Evolutionary conservation across 2,113 vertebrate genomes (phyloP), one percentile per base, ranked within the genome.

Genomic region (Apteryx owenii): DNA sequence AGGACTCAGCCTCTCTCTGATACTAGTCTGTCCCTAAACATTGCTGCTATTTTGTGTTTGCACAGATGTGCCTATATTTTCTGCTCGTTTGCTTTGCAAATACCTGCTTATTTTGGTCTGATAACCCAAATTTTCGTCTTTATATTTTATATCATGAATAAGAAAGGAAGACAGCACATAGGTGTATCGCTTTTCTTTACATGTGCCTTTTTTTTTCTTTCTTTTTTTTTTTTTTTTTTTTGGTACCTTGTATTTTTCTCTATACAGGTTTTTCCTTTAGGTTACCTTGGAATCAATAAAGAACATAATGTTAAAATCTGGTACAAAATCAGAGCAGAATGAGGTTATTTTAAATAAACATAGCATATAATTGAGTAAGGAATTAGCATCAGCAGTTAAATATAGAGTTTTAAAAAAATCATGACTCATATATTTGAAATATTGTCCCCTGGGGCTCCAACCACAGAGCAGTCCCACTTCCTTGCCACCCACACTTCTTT

Each of bases 401-500:
- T 9, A 81, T 44, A 81, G 89, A 88, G 95, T 95, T 88, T 89
- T 95, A 75, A 53, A 54, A 48, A 90, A 40, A 85, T 72, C 40
- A 18, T 94, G 95, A 95, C 48, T 97, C 94, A 94, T 71, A 21
- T 51, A 75, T 78, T 90, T 90, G 89, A 80, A 95, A 87, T 89
- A 93, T 75, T 94, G 93, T 91, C 91, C 95, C 88, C 82, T 50
- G 77, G 85, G 96, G 58, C 69, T 90, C 38, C 73, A 61, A 6
- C 65, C 83, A 71, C 66, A 62, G 83, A 93, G 81, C 84, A 68
- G 46, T 85, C 85, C 79, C 61, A 44, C 86, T 94, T 96, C 88
- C 81, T 95, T 68, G 25, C 79, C 89, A 94, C 95, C 96, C 94
- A 93, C 97, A 69, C 94, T 90, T 85, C 33, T 92, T 91, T 48